Conservation (phyloP, 2,113 vertebrate species). For the Clinocottus analis region DNA sequence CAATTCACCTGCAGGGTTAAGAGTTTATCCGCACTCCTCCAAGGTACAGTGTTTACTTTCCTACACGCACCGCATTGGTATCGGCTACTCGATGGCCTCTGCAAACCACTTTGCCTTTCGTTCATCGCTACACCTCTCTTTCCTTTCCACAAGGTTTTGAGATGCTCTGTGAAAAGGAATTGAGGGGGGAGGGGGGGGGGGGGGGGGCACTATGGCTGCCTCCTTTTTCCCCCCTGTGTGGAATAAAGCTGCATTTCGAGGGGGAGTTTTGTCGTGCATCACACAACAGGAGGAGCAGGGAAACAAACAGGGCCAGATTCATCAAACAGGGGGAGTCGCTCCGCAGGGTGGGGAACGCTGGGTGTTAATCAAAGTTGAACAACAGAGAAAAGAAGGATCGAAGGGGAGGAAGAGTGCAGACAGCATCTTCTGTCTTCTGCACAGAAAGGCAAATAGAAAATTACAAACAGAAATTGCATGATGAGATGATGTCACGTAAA, state of each 20-base stretch:
- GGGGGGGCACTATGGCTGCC: background rate
- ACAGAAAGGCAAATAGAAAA: conserved; percentile 2
- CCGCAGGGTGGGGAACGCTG: conserved; percentile 37
- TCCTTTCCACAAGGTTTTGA: conserved; percentile 36
- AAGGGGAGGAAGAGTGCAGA: background rate
- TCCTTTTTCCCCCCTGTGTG: conserved; percentile 21
- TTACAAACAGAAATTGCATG: background rate
- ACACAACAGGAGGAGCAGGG: conserved; percentile 50
- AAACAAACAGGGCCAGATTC: conserved; percentile 68
- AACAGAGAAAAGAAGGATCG: conserved; percentile 10
- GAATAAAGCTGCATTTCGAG: conserved; percentile 62
- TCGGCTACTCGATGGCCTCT: conserved; percentile 11
- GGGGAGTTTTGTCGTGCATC: conserved; percentile 61
- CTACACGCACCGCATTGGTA: conserved; percentile 4
- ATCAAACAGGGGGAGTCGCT: conserved; percentile 52
- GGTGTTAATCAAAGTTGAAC: conserved; percentile 72
- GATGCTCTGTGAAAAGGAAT: conserved; percentile 27
- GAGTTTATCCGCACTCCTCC: conserved; percentile 57
- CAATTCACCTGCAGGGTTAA: conserved; percentile 60
- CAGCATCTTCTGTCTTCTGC: conserved; percentile 12
- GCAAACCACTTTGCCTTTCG: conserved; percentile 22
- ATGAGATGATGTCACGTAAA: conserved; percentile 1
- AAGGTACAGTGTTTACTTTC: conserved; percentile 37
- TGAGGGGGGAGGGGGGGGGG: background rate
- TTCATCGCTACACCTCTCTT: conserved; percentile 5